These are phyloP conservation scores for Athene cunicularia DNA, from an alignment of 2,113 vertebrate genomes.

Conservation along the genomic window DNA sequence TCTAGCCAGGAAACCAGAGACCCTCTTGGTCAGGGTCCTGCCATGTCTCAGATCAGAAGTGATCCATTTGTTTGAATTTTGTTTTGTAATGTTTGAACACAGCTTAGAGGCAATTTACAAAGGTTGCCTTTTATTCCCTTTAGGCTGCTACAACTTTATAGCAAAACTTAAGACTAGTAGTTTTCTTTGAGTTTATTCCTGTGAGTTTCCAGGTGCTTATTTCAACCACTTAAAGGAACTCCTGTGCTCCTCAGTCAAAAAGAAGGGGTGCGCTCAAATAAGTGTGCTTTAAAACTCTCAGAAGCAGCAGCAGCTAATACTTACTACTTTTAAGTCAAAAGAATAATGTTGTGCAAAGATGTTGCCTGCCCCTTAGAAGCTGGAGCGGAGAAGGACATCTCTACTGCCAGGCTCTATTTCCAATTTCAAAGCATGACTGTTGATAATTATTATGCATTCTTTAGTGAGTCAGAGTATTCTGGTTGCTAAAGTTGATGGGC, in stretches of 20 bases:
- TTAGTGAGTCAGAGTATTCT: not conserved
- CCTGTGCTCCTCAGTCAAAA: not conserved
- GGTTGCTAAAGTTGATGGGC: not conserved
- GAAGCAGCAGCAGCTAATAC: not conserved
- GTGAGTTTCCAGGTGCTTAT: not conserved
- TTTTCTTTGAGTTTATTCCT: not conserved
- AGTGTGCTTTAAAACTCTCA: not conserved
- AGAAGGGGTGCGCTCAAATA: accelerated
- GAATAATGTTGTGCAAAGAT: not conserved
- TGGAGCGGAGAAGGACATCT: not conserved
- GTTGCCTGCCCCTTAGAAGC: not conserved
- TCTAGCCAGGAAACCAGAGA: not conserved
- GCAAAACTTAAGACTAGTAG: not conserved
- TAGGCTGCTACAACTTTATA: not conserved
- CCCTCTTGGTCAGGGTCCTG: not conserved
- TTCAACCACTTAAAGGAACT: not conserved
- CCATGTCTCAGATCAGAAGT: not conserved
- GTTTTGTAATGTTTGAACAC: not conserved
- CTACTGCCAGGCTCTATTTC: not conserved
- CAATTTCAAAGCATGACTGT: not conserved
- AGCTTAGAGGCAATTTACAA: not conserved
- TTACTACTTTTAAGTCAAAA: not conserved
- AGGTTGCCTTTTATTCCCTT: not conserved
- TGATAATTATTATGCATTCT: not conserved
- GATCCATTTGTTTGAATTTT: not conserved